Evolutionary conservation across 2,888 invertebrate species (phyloP).

Genomic region (Crioceris asparagi): DNA sequence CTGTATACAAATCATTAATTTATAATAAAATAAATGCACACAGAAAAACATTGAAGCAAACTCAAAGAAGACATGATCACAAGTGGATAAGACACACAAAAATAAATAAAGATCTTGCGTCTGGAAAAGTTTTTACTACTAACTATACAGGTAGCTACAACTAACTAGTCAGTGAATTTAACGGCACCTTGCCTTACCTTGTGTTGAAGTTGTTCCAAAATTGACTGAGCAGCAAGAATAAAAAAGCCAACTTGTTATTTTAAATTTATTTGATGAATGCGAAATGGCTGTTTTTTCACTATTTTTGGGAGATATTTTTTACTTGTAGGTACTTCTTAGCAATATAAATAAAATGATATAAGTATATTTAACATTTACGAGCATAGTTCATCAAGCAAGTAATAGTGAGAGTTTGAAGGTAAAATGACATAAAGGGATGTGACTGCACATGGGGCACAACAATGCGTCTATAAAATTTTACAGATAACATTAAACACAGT

Average conservation of each 20-base stretch:
- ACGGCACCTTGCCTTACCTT: constrained; percentile 95
- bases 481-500: constrained; percentile 21
- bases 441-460: constrained; percentile 71
- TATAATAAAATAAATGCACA: no score
- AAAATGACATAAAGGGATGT: constrained; percentile 39
- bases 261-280: no score
- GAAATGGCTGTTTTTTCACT: no score
- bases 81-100: constrained; percentile 29
- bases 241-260: constrained; percentile 28
- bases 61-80: constrained; percentile 35
- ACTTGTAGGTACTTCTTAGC: no score
- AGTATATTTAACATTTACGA: no score
- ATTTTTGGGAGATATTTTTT: no score
- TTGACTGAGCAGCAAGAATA: constrained; percentile 80
- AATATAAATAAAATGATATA: no score
- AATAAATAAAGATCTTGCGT: constrained; percentile 10
- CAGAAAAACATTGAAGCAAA: constrained; percentile 28
- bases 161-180: constrained; percentile 12
- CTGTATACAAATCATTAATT: neutral
- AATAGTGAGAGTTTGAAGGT: constrained; percentile 23
- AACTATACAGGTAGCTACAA: constrained; percentile 18
- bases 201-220: constrained; percentile 99
- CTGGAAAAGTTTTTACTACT: no score
- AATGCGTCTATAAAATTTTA: constrained; percentile 45
- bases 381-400: constrained; percentile 17